Base-by-base conservation (phyloP, 2,113 vertebrate species). In the Merops nubicus region DNA sequence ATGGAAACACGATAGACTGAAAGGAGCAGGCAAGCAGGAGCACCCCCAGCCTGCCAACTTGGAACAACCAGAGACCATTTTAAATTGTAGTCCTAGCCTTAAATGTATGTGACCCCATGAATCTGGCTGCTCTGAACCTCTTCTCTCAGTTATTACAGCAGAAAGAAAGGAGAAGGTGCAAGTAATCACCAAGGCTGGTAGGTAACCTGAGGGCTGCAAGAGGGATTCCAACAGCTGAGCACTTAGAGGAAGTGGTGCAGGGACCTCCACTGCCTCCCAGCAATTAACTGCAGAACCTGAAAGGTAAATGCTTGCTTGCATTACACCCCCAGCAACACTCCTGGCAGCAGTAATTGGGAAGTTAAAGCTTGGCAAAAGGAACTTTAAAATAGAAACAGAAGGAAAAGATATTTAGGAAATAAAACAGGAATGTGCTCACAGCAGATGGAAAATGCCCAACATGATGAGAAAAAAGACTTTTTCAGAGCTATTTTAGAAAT, bases 361-460 rank as follows among this genome's bases (percentile, higher is more conserved):
- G 85, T 26, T 33, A 88, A 91, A 85, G 47, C 95, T 57, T 88
- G 72, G 83, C 90, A 78, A 93, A 91, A 85, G 38, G 36, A 89
- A 78, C 62, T 95, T 91, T 57, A 62, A 87, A 94, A 95, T 33
- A 90, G 96, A 96, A 96, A 51, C 68, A 93, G 92, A 93, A 95
- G 91, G 73, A 45, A 94, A 95, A 95, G 76, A 87, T 87, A 89
- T 75, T 93, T 95, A 57, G 83, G 80, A 95, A 92, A 88, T 96
- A 87, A 96, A 96, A 6, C 17, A 50, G 76, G 79, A 91, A 93
- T 91, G 91, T 65, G 88, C 73, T 93, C 77, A 45, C 34, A 89
- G 91, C 93, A 96, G 95, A 96, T 89, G 96, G 96, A 92, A 95
- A 93, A 84, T 42, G 69, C 80, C 93, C 86, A 53, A 79, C 91